These are phyloP conservation scores for Misgurnus mizolepis DNA, from an alignment of 2,113 vertebrate genomes.

Conservation along the genomic window DNA sequence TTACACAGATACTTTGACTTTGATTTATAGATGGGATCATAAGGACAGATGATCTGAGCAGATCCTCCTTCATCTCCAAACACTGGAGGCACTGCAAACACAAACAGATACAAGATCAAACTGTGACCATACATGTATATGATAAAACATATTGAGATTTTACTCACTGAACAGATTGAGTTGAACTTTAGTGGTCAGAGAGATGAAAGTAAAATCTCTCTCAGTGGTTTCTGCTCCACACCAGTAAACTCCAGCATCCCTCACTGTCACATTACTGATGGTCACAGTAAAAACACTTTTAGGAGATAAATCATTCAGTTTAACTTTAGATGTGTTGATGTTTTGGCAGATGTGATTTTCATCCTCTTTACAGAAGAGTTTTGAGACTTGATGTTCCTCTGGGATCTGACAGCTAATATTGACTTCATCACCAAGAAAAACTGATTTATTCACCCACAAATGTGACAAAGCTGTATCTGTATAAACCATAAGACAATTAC, in stretches of 20 bases:
- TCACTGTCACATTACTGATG: conserved; percentile 24
- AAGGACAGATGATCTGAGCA: no score
- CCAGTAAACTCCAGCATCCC: conserved; percentile 50
- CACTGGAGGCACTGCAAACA: no score
- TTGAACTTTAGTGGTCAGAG: conserved; percentile 39
- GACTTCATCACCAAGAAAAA: background rate
- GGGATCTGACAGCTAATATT: conserved; percentile 46
- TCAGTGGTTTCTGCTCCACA: conserved; percentile 44
- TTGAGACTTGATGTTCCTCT: background rate
- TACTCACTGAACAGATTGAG: background rate
- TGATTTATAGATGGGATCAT: no score
- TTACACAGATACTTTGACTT: conserved; percentile 8
- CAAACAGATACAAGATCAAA: background rate
- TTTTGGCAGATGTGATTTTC: background rate
- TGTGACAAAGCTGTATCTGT: no score
- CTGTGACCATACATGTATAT: background rate
- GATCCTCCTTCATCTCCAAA: no score
- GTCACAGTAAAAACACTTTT: conserved; percentile 47
- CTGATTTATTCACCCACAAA: background rate
- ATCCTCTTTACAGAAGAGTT: conserved; percentile 44
- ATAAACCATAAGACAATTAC: no score
- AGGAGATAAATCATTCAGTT: background rate
- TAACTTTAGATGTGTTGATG: background rate
- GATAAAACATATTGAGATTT: no score
- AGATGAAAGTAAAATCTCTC: background rate